Evolutionary conservation across 2,888 invertebrate genomes (phyloP), one percentile per base, ranked within the genome.

Genomic region (Leptopterna dolabrata): DNA sequence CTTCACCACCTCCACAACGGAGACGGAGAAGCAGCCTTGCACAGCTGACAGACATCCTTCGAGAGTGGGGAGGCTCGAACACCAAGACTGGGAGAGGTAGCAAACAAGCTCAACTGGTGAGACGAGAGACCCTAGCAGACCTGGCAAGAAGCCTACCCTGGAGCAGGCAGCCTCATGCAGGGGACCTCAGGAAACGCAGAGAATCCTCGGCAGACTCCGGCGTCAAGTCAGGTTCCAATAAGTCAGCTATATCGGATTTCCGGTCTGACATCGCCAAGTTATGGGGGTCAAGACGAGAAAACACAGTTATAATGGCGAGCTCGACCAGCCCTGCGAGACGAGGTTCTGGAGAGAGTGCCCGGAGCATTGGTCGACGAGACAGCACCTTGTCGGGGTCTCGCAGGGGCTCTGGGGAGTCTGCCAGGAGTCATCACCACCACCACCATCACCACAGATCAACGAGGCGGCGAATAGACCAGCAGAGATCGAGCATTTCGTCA

Each of bases 141-240:
- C 93, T 97, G 87, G 97, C 97, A 0, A 94, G 96, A 90, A 96
- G 96, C 55, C 92, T 97, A 85, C 96, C 96, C 0, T 97, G 97
- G 96, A 94, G 95, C 19, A 94, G 96, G 36, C 94, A 94, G 88
- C 91, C 92, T 6, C 91, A 92, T 63, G 91, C 92, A 45, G 92
- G 92, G 4, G 88, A 88, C 43, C 55, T 84, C 9, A 93, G 96
- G 47, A 96, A 96, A 91, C 93, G 97, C n/a, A 94, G 97, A 82
- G 97, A 97, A 91, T 97, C 97, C 30, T 97, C 96, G 88, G 97
- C 96, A 76, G 97, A 97, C 92, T 96, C 96, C 0, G 96, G 96
- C 80, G 95, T 96, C 89, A 95, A 96, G 91, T 93, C 90, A n/a
- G 88, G 88, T 89, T 95, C 95, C 2, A 55, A 30, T 30, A 47